Evolutionary conservation across 2,888 invertebrate genomes (phyloP), one percentile per base, ranked within the genome.

Genomic region (Oscheius myriophilus): DNA sequence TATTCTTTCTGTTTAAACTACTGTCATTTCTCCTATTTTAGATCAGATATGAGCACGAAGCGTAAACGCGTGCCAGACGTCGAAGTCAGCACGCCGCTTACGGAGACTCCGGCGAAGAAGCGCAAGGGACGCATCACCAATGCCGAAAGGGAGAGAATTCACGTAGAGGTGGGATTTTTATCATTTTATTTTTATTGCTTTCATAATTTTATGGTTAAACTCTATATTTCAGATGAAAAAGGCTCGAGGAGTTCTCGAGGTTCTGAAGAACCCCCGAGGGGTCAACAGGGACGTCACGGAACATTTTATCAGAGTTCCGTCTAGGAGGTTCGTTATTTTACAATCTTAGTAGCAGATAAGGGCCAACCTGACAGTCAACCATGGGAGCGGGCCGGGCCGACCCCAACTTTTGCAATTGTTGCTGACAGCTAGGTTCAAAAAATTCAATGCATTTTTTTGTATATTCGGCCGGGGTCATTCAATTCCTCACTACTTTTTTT

Each of bases 291-390:
- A 94, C 80, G 87, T 96, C 6, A 96, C 96, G 88, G 96, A 97
- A 87, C 91, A 93, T 0, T 96, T 97, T 86, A 94, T 96, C 80
- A 90, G 96, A 79, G 94, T 93, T 12, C 96, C 97, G 0, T 96
- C 96, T 86, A 90, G 95, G 70, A 91, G 96, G 69, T 95, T 93
- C 86, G 94, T 94, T 43, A 57, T 42, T 85, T 93, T n/a, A n/a
- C n/a, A n/a, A n/a, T n/a, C n/a, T n/a, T n/a, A n/a, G n/a, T n/a
- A n/a, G n/a, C n/a, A n/a, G n/a, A n/a, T n/a, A n/a, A n/a, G n/a
- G n/a, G n/a, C n/a, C n/a, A n/a, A n/a, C n/a, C n/a, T n/a, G n/a
- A n/a, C n/a, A n/a, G n/a, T n/a, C n/a, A n/a, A n/a, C n/a, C n/a
- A n/a, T n/a, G n/a, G n/a, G n/a, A n/a, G n/a, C n/a, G n/a, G n/a